Evolutionary conservation across 2,888 invertebrate genomes (phyloP), one percentile per base, ranked within the genome.

Genomic region (Rhimphoctona megacephalus): DNA sequence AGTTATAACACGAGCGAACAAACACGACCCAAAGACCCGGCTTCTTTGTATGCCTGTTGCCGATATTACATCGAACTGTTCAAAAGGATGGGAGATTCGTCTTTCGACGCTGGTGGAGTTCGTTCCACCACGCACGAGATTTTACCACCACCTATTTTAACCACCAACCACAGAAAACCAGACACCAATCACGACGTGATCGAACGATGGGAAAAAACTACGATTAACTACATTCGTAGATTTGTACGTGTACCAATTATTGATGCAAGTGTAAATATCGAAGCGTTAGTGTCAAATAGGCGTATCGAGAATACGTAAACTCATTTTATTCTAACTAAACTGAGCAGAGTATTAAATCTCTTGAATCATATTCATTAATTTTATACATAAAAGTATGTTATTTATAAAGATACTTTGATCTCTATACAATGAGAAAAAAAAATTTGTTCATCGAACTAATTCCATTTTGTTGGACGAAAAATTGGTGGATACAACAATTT

Each of bases 61-160:
- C 61, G 70, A 67, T 70, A 69, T 78, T 81, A 73, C 81, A 84
- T 81, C 80, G 66, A 73, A 82, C 74, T 67, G 64, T 22, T 52
- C 49, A n/a, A 57, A 80, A 57, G 84, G 86, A 81, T 78, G 86
- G 84, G 84, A 81, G 84, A 81, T 87, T 84, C 81, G 86, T 84
- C 69, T 83, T 79, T 82, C 86, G 81, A 57, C 81, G 86, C 79
- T 85, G 78, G 84, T 72, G 83, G 70, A 83, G 77, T 84, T 82
- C 43, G 54, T 81, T 76, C 84, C 83, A 83, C 83, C 83, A 78
- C 84, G 76, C 80, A 39, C 67, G 57, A 25, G 61, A 66, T 74
- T 74, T 80, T 76, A 76, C 84, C 80, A 80, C 84, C 84, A 85
- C 86, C 39, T 79, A 54, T 76, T 57, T 74, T 30, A 14, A 69